Percentiles rank a stretch among this genome's conserved stretches.
These are phyloP conservation scores for Lycia hirtaria DNA, from an alignment of 2,888 invertebrate species.

Conservation along the genomic window DNA sequence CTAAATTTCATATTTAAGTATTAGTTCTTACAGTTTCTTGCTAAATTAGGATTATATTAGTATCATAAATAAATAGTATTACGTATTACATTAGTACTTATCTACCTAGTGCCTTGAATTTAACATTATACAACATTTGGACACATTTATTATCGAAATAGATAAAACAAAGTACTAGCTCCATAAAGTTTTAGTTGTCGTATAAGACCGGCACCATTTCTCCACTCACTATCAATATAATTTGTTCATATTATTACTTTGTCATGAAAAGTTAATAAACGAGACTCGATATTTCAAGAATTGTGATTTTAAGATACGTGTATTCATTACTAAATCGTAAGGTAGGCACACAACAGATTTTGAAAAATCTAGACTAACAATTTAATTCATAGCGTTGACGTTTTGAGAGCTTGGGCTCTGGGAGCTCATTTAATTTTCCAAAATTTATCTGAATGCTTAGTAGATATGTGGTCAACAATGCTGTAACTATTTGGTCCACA, in stretches of 20 bases:
- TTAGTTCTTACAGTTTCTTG: conserved; percentile 7
- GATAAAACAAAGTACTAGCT: not conserved
- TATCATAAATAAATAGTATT: conserved; percentile 9
- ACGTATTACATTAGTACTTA: conserved; percentile 12
- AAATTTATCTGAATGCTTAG: no score
- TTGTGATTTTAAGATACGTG: no score
- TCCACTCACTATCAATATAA: not conserved
- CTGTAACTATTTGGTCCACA: no score
- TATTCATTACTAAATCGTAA: no score
- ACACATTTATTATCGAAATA: not conserved
- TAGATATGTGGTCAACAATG: no score
- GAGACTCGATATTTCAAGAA: no score
- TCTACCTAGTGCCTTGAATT: not conserved
- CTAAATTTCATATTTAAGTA: conserved; percentile 1
- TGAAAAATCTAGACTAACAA: no score
- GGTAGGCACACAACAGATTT: no score
- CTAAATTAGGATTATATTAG: conserved; percentile 1
- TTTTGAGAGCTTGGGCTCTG: no score
- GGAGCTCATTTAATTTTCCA: no score
- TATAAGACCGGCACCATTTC: not conserved
- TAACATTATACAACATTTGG: not conserved
- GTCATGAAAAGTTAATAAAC: conserved; percentile 8
- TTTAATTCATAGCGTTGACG: no score
- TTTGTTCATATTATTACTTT: conserved; percentile 1
- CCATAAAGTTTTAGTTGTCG: no score